Evolutionary conservation across 30 jellyfish, hydroid and myxozoan species (phyloP).

Genomic region (Clytia hemisphaerica): DNA sequence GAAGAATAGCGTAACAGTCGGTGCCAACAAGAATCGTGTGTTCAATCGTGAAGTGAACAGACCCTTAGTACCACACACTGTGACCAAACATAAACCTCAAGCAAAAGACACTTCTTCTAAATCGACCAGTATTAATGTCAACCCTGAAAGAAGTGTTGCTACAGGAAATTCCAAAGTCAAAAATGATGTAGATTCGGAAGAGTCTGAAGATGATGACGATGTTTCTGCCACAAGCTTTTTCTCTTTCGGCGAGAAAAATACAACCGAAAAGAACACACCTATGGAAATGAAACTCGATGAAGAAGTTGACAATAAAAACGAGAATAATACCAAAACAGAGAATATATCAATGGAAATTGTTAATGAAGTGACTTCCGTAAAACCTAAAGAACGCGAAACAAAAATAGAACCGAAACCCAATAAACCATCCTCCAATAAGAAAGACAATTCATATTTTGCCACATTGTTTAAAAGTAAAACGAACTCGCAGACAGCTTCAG

Average conservation of each 20-base stretch:
- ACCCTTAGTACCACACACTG: constrained; percentile 29
- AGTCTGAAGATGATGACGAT: constrained; percentile 46
- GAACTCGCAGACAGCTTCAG: no score
- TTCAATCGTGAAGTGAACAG: constrained; percentile 11
- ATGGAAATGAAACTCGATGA: background rate
- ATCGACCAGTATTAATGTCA: no score
- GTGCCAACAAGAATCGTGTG: constrained; percentile 15
- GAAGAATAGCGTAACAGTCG: constrained; percentile 26
- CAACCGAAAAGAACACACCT: no score
- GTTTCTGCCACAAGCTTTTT: constrained; percentile 24
- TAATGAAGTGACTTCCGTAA: background rate
- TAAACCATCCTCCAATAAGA: background rate
- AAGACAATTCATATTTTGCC: background rate
- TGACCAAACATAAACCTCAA: constrained; percentile 4
- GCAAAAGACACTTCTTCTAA: no score
- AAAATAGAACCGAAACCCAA: background rate
- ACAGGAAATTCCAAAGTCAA: background rate
- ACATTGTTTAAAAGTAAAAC: background rate
- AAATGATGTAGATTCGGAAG: constrained; percentile 31
- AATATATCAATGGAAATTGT: background rate
- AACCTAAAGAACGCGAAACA: background rate
- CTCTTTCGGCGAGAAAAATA: constrained; percentile 31
- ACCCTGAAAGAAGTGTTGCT: background rate
- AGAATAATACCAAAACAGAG: background rate
- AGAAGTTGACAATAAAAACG: background rate